Evolutionary conservation across 2,888 invertebrate genomes (phyloP).

Genomic region (Scotopteryx bipunctaria): DNA sequence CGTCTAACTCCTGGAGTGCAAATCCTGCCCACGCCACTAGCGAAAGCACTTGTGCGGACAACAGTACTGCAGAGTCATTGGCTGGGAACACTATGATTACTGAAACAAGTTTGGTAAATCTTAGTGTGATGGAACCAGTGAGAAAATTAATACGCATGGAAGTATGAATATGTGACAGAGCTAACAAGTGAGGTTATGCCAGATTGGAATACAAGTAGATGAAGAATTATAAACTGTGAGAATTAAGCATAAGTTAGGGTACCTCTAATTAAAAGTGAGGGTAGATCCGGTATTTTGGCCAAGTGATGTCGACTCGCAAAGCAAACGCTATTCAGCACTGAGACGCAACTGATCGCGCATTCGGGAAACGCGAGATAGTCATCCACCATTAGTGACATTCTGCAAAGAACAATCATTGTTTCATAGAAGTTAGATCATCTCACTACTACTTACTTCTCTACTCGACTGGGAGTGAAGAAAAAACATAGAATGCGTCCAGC

Average conservation of each 20-base stretch:
- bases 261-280: constrained; percentile 67
- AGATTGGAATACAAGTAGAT: no score
- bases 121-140: no score
- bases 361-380: constrained; percentile 76
- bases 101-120: constrained; percentile 31
- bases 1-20: constrained; percentile 66
- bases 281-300: constrained; percentile 64
- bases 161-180: neutral
- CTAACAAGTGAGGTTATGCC: no score
- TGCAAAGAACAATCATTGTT: no score
- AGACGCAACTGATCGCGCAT: constrained; percentile 83
- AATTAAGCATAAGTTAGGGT: no score
- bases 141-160: no score
- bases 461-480: no score
- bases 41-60: constrained; percentile 65
- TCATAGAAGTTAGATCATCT: no score
- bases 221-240: no score
- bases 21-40: constrained; percentile 71
- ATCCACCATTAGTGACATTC: constrained; percentile 76
- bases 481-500: no score
- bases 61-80: constrained; percentile 63
- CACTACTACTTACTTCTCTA: no score
- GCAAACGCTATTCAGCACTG: constrained; percentile 69
- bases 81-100: constrained; percentile 74
- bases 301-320: constrained; percentile 63